Evolutionary conservation across 2,113 vertebrate genomes (phyloP), one percentile per base, ranked within the genome.

Genomic region (Xenopus laevis): DNA sequence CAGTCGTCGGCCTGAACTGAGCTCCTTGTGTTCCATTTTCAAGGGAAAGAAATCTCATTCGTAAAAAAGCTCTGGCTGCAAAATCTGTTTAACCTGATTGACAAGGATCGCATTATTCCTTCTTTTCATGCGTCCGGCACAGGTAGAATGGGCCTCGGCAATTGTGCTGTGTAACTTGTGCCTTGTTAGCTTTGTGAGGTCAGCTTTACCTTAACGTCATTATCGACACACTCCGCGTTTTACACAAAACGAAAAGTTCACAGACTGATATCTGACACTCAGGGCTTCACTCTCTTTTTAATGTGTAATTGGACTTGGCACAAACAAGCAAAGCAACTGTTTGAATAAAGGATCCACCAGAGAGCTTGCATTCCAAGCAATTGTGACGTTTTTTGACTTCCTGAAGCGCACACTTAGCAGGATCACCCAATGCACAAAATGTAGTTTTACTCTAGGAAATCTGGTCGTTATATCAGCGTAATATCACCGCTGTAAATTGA

Each of bases 11-110:
- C 52, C 52, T 55, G 52, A 55, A 55, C 15, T n/a, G 30, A 33
- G 30, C 30, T 3, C 30, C 30, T 33, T 33, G 30, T 33, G 46
- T 47, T 47, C 46, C 10, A 47, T 47, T 47, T 47, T 9, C 12
- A n/a, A 55, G 13, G 15, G 16, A 55, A 15, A 55, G 13, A n/a
- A 15, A 55, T 55, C 52, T 55, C 15, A 7, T 55, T 55, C 3
- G 52, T n/a, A n/a, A n/a, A n/a, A n/a, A n/a, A n/a, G n/a, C n/a
- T n/a, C n/a, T 17, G 16, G 13, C 53, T 1, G 20, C 21, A 60
- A 60, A 5, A 60, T 60, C 58, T 60, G 58, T 20, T 60, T 60
- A 60, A 7, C 58, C 7, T 60, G 58, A 60, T 23, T 60, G 58
- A 60, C 18, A 60, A 60, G 58, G 58, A 60, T 60, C 20, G 1